Base-by-base conservation (phyloP, 2,888 invertebrate genomes). In the Willowsia nigromaculata region DNA sequence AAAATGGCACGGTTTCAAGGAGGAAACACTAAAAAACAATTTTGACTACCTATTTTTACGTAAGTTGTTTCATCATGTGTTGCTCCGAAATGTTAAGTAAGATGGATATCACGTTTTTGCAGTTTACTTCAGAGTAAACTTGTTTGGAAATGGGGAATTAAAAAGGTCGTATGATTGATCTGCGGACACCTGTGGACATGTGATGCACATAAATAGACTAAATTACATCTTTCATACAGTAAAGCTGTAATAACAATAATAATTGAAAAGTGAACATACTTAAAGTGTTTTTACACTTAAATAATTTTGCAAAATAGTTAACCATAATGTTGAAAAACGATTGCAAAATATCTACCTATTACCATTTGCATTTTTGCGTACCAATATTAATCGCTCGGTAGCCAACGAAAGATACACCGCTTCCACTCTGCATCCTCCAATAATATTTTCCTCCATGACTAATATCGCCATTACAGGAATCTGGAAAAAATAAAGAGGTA, bases 401-500 rank as follows among this genome's bases (percentile, higher is more conserved):
- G n/a, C n/a, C n/a, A n/a, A n/a, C n/a, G n/a, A n/a, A n/a, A n/a
- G n/a, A n/a, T n/a, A n/a, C n/a, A n/a, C 3, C 56, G 30, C 1
- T 33, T 65, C 33, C 18, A 59, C 22, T 65, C 27, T n/a, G 18
- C 6, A n/a, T 40, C 47, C 53, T 59, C 1, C 27, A 33, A 18
- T 7, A 13, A 11, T 56, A 13, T 56, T 62, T 81, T 40, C 37
- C 59, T 59, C 15, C 40, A 59, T 18, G 30, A 33, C n/a, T n/a
- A n/a, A n/a, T n/a, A n/a, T 65, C 33, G n/a, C 43, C 53, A 47
- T 71, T 82, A 50, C 47, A 47, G 33, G 18, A 84, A 74, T 37
- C 53, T 59, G 40, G 74, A 68, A 83, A 82, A 82, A 50, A 81
- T 43, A 65, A 15, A 53, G 40, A 71, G 25, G 30, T 43, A 65